Conservation (phyloP, 2,113 vertebrate species). For the Cervus canadensis region DNA sequence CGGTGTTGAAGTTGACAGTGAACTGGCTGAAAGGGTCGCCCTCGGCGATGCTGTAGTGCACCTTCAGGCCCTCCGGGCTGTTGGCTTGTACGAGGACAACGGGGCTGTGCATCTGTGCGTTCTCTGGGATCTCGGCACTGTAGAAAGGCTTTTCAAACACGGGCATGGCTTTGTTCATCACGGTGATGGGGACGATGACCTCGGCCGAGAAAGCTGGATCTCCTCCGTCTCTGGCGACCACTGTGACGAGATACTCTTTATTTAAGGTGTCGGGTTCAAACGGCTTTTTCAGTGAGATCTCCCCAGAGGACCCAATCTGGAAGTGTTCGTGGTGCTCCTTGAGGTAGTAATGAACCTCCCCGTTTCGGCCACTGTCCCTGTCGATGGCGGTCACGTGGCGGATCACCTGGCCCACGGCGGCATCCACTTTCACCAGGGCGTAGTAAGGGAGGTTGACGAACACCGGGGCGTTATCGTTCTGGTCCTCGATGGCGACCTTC, state of each 20-base stretch:
- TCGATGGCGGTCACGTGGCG: constrained; percentile 90
- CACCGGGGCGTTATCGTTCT: constrained; percentile 92
- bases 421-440: constrained; percentile 90
- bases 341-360: constrained; percentile 88
- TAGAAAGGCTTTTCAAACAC: constrained; percentile 97
- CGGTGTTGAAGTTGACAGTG: constrained; percentile 95
- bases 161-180: constrained; percentile 95
- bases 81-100: constrained; percentile 94
- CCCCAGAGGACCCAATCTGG: constrained; percentile 87
- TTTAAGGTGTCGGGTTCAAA: constrained; percentile 90
- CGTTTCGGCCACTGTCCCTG: constrained; percentile 88
- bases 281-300: constrained; percentile 89
- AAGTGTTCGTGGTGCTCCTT: constrained; percentile 91
- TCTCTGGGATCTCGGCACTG: constrained; percentile 94
- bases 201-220: constrained; percentile 88
- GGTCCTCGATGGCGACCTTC: constrained; percentile 89
- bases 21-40: constrained; percentile 97
- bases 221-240: constrained; percentile 91
- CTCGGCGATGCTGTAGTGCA: constrained; percentile 94
- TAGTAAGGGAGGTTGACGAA: constrained; percentile 97
- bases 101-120: constrained; percentile 90
- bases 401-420: constrained; percentile 88
- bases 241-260: constrained; percentile 88
- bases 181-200: constrained; percentile 89
- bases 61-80: constrained; percentile 93